Evolutionary conservation across 2,888 invertebrate species (phyloP).

Genomic region (Brachylomia viminalis): DNA sequence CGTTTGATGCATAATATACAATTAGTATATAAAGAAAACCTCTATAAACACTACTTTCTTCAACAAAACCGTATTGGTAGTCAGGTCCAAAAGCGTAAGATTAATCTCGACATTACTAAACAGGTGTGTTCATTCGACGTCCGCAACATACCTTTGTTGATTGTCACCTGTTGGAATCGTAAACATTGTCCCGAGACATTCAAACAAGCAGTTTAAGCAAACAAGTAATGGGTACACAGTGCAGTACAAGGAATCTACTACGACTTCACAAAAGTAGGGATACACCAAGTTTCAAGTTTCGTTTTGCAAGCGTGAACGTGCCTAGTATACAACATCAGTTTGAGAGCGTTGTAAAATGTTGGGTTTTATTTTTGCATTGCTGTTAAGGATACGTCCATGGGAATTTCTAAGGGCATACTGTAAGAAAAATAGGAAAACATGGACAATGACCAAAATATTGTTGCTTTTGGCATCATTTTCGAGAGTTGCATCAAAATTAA

Average conservation of each 20-base stretch:
- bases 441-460: slow-evolving; percentile 2
- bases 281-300: slow-evolving; percentile 61
- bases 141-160: slow-evolving; percentile 74
- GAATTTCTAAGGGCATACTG: not conserved
- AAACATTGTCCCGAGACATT: slow-evolving; percentile 82
- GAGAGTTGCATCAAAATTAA: slow-evolving; percentile 23
- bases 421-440: not conserved
- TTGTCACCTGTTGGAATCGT: slow-evolving; percentile 82
- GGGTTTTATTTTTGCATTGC: slow-evolving; percentile 30
- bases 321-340: slow-evolving; percentile 27
- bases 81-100: slow-evolving; percentile 1
- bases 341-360: slow-evolving; percentile 28
- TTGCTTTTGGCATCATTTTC: not conserved
- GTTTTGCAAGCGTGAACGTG: slow-evolving; percentile 50
- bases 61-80: not conserved
- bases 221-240: slow-evolving; percentile 70
- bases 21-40: not conserved
- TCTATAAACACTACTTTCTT: not conserved
- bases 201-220: slow-evolving; percentile 78
- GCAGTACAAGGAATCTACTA: slow-evolving; percentile 54
- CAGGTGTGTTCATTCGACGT: slow-evolving; percentile 56
- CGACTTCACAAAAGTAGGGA: slow-evolving; percentile 44
- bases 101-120: slow-evolving; percentile 42
- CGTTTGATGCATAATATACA: not conserved
- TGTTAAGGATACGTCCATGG: not conserved